Conservation (phyloP, 2,888 invertebrate species). For the Norana najaformis region DNA sequence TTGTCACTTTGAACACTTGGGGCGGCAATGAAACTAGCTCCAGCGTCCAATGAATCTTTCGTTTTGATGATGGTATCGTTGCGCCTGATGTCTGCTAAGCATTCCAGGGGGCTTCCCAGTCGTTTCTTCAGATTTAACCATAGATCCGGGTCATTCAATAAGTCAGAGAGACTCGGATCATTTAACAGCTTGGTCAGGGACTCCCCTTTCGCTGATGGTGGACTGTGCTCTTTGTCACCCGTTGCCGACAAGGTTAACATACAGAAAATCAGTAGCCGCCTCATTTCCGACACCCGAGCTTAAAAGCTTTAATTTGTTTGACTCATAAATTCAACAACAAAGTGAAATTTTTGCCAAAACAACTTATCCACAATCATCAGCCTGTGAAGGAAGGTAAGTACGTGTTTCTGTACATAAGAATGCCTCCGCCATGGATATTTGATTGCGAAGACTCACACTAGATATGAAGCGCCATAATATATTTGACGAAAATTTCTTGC, state of each 20-base stretch:
- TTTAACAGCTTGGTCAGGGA: conserved; percentile 16
- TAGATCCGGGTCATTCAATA: conserved; percentile 10
- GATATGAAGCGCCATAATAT: not conserved
- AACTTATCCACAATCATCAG: conserved; percentile 2
- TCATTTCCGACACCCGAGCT: not conserved
- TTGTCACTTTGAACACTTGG: not conserved
- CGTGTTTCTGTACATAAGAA: not conserved
- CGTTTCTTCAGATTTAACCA: conserved; percentile 21
- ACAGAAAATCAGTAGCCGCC: not conserved
- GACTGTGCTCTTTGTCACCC: not conserved
- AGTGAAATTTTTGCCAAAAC: not conserved
- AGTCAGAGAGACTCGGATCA: not conserved
- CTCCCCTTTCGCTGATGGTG: not conserved
- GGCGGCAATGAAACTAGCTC: not conserved
- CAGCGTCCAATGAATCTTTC: conserved; percentile 4
- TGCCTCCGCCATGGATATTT: not conserved
- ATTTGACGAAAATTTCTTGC: too few relatives aligned
- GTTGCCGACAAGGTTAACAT: not conserved
- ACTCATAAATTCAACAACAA: not conserved
- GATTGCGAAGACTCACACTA: not conserved
- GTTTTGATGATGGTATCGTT: conserved; percentile 23
- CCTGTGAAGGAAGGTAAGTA: not conserved
- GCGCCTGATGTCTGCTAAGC: not conserved
- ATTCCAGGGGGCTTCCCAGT: not conserved
- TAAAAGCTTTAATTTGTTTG: not conserved